These are phyloP conservation scores for Sarcophaga subvicina DNA, from an alignment of 2,888 invertebrate genomes.

Conservation along the genomic window DNA sequence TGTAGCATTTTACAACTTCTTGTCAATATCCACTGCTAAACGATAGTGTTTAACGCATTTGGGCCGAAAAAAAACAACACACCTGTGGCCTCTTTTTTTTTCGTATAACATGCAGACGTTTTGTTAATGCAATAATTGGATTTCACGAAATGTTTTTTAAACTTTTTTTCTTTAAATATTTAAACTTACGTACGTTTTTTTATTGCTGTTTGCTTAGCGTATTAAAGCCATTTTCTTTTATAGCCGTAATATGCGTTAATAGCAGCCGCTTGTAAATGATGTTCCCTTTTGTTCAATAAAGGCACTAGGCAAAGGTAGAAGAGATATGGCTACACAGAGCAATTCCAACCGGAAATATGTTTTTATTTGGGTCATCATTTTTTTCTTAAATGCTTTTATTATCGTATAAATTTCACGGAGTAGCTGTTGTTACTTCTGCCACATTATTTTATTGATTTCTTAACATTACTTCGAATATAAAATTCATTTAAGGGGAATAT, in stretches of 20 bases:
- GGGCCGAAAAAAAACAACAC: constrained; percentile 24
- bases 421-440: no score
- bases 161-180: constrained; percentile 13
- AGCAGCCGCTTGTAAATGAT: constrained; percentile 28
- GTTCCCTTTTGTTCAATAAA: background rate
- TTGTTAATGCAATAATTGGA: constrained; percentile 39
- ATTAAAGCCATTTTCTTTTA: constrained; percentile 23
- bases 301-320: background rate
- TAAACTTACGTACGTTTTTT: constrained; percentile 12
- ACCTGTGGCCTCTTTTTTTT: constrained; percentile 56
- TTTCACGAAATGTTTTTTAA: constrained; percentile 13
- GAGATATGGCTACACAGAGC: background rate
- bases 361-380: no score
- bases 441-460: no score
- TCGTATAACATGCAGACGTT: no score
- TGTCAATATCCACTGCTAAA: background rate
- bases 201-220: constrained; percentile 47
- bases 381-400: no score
- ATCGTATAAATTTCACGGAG: no score
- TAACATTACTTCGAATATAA: no score
- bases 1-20: no score
- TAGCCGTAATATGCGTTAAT: constrained; percentile 49
- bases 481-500: no score
- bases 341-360: no score
- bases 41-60: background rate